Conservation (phyloP, 1,140 invertebrate genomes). For the Pentalonia nigronervosa region DNA sequence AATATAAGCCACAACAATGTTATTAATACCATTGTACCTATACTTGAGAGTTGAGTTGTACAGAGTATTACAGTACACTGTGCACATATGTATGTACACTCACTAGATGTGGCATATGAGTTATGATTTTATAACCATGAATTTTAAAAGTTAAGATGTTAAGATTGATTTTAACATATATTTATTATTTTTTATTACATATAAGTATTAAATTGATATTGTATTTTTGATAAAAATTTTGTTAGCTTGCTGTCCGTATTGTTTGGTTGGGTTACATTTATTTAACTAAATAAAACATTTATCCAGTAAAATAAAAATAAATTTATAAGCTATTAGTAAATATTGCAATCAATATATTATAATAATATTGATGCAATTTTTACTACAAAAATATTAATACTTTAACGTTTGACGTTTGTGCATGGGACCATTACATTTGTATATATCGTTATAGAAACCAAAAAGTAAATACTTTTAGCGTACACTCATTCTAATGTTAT, state of each 20-base stretch:
- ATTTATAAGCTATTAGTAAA: not conserved
- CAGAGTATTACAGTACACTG: not conserved
- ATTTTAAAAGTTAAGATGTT: constrained; percentile 10
- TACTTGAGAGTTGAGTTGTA: not conserved
- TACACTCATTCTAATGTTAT: constrained; percentile 56
- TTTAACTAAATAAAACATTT: not conserved
- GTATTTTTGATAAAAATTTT: not conserved
- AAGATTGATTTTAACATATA: not conserved
- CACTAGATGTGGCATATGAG: not conserved
- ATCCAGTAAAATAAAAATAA: constrained; percentile 6
- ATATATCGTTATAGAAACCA: constrained; percentile 26
- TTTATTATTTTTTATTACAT: not conserved
- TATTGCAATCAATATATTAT: not conserved
- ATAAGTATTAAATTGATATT: not conserved
- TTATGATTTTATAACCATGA: not conserved
- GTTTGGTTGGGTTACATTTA: not conserved
- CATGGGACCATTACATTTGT: not conserved
- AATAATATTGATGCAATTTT: not conserved
- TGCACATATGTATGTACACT: too few species aligned
- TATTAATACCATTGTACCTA: constrained; percentile 24
- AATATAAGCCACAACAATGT: constrained; percentile 35
- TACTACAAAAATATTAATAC: not conserved
- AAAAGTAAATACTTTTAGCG: constrained; percentile 50
- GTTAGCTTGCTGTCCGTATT: not conserved
- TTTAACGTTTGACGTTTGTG: not conserved